Conservation (phyloP, 2,797 vertebrate species). For the Setipinna tenuifilis region DNA sequence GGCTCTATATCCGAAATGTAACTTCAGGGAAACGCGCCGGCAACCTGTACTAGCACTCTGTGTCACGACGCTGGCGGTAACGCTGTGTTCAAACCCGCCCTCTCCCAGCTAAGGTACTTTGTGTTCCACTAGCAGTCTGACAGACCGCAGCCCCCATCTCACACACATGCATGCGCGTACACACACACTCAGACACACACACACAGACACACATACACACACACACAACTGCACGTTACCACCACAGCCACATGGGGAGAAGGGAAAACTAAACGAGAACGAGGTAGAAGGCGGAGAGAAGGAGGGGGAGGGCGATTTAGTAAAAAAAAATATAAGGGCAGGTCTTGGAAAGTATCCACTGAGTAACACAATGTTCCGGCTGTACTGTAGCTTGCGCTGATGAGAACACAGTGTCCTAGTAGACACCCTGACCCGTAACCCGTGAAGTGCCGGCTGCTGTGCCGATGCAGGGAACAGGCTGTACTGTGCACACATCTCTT, state of each 20-base stretch:
- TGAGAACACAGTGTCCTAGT: conserved; percentile 85
- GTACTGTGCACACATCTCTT: conserved; percentile 61
- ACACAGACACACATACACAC: background rate
- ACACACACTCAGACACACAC: conserved; percentile 15
- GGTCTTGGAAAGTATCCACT: conserved; percentile 84
- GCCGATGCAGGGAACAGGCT: conserved; percentile 71
- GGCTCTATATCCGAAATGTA: conserved; percentile 47
- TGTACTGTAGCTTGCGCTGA: conserved; percentile 82
- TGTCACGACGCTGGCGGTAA: conserved; percentile 48
- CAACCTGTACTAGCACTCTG: conserved; percentile 51
- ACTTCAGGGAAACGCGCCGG: conserved; percentile 55
- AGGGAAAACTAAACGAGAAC: conserved; percentile 59
- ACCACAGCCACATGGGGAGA: conserved; percentile 52
- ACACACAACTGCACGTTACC: background rate
- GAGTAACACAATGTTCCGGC: conserved; percentile 89
- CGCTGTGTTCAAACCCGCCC: conserved; percentile 59
- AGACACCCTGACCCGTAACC: conserved; percentile 86
- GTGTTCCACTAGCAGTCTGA: conserved; percentile 70
- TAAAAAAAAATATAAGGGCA: conserved; percentile 74
- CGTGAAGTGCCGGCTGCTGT: conserved; percentile 73
- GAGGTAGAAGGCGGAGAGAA: conserved; percentile 52
- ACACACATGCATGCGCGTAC: conserved; percentile 5
- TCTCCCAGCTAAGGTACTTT: conserved; percentile 71
- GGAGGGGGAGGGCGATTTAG: conserved; percentile 68
- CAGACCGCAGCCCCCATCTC: conserved; percentile 40